These are phyloP conservation scores for Pachyramphus minor DNA, from an alignment of 2,113 vertebrate genomes.

Conservation along the genomic window DNA sequence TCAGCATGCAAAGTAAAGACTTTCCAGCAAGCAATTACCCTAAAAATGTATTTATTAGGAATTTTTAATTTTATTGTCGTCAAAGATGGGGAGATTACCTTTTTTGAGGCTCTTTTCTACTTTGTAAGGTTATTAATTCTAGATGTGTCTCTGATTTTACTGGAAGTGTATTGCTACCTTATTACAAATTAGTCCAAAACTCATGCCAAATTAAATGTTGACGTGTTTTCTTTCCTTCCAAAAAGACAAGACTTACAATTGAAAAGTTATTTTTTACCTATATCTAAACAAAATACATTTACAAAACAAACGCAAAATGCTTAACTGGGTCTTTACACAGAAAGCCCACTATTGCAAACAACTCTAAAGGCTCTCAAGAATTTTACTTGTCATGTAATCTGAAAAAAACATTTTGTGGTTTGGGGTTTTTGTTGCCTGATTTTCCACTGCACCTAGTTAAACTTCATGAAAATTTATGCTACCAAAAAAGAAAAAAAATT, in stretches of 20 bases:
- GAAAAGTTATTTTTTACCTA: neutral
- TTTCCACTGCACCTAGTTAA: neutral
- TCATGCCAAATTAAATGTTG: neutral
- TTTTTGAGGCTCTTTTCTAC: neutral
- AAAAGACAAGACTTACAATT: neutral
- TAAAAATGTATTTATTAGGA: neutral
- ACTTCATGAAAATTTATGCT: neutral
- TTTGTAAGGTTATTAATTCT: neutral
- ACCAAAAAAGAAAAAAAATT: neutral
- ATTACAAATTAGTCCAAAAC: neutral
- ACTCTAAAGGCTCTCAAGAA: neutral
- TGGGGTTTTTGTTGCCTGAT: fast-evolving
- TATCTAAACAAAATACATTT: neutral
- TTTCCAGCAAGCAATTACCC: neutral
- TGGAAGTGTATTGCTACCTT: neutral
- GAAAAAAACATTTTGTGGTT: neutral
- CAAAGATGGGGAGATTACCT: neutral
- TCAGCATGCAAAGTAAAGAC: neutral
- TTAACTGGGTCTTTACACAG: neutral
- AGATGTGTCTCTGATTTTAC: neutral
- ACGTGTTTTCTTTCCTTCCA: neutral
- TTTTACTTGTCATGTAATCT: neutral
- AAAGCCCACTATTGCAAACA: neutral
- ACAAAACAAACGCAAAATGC: neutral
- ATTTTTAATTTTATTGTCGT: neutral